Evolutionary conservation across 92 coral and sea anemone genomes (phyloP), one percentile per base, ranked within the genome.

Genomic region (Galaxea fascicularis): DNA sequence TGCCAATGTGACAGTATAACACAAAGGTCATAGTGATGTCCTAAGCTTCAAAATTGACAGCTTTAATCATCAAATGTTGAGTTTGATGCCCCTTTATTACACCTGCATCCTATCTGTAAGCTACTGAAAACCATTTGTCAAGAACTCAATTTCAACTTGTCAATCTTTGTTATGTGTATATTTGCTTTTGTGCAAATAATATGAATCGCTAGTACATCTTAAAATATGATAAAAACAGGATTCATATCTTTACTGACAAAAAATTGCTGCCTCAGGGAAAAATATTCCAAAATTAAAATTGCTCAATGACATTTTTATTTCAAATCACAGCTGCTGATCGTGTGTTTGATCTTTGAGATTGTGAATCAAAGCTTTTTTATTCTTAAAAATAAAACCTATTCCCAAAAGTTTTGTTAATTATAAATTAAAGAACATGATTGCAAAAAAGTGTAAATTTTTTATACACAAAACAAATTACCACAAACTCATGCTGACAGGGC

Each of bases 81-180:
- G 62, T 28, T 51, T 24, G 41, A 35, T 35, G 4, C 12, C 39
- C 4, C 28, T 27, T 71, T 18, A 20, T 26, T 64, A 22, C 24
- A 65, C 74, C 74, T 65, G 73, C 73, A 64, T 45, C 24, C 25
- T 14, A 65, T 44, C 21, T n/a, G 49, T 59, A 7, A 21, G 16
- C 44, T 35, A 39, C 20, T 22, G 56, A 27, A 16, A 57, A 9
- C 8, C 49, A 65, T 49, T 78, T 73, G 83, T 65, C 64, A 65
- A 49, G 73, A 78, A 78, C 22, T 46, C 71, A 62, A 18, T 78
- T 63, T 47, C 83, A 78, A 47, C 27, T 62, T 62, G 84, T 25
- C 65, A 67, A 44, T 10, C 51, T 65, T 65, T 66, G 62, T 35
- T 28, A 47, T 65, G 65, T 14, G 63, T 63, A 65, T 77, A 49